Conservation (phyloP, 2,797 vertebrate genomes). For the Eulemur mongoz region DNA sequence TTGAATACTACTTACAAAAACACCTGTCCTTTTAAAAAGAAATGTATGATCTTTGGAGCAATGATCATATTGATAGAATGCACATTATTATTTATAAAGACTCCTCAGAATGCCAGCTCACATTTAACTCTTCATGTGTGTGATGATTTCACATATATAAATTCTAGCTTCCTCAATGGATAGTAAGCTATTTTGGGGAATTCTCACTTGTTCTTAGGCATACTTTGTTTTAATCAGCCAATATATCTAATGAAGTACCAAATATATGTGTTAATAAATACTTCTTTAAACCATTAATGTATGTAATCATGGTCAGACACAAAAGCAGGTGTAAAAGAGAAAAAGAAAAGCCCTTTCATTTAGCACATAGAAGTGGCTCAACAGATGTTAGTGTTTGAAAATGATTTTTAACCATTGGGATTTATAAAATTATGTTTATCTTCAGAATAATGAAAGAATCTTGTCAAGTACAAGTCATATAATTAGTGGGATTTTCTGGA, state of each 20-base stretch:
- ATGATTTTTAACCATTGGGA: background rate
- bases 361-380: background rate
- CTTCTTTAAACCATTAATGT: background rate
- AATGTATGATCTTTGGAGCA: background rate
- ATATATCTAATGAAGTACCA: background rate
- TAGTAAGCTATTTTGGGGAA: background rate
- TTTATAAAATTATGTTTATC: background rate
- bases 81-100: background rate
- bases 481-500: background rate
- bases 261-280: background rate
- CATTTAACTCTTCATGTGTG: background rate
- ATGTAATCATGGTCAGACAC: background rate
- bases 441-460: background rate
- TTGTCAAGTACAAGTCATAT: background rate
- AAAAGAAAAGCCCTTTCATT: background rate
- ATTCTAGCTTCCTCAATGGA: background rate
- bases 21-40: background rate
- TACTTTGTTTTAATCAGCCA: background rate
- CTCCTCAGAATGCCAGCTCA: background rate
- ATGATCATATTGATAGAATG: background rate
- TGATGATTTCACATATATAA: background rate
- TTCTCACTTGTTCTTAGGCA: background rate
- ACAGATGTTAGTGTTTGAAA: background rate
- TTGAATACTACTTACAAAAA: background rate
- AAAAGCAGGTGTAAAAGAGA: background rate